Conservation (phyloP, 2,888 invertebrate genomes). For the Miltochrista miniata region DNA sequence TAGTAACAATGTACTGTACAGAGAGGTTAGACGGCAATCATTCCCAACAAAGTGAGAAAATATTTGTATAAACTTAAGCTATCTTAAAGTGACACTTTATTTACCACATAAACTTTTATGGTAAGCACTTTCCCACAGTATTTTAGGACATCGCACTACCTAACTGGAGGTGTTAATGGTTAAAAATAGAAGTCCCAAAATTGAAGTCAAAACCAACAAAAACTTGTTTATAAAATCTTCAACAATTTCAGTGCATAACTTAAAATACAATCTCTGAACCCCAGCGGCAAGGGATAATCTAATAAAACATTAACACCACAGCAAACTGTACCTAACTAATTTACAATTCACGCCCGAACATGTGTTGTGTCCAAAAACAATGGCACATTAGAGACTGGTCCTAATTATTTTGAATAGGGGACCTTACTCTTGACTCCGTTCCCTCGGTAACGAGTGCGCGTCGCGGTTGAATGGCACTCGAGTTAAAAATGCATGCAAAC, state of each 20-base stretch:
- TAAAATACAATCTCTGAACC: neutral
- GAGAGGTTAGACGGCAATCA: too few species aligned
- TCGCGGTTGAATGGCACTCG: conserved; percentile 39
- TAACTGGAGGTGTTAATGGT: too few species aligned
- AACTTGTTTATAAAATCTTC: too few species aligned
- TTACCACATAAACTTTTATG: too few species aligned
- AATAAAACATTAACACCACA: neutral
- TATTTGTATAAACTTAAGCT: too few species aligned
- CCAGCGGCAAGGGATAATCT: neutral
- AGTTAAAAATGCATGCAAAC: conserved; percentile 59
- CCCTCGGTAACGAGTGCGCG: conserved; percentile 47
- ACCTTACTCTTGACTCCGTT: conserved; percentile 52
- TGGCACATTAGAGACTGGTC: conserved; percentile 24
- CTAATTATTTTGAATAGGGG: conserved; percentile 37
- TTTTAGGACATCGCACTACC: too few species aligned
- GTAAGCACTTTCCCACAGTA: too few species aligned
- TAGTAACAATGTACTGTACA: too few species aligned
- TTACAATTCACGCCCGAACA: neutral
- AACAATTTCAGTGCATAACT: neutral
- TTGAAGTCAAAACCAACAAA: too few species aligned
- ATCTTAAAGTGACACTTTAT: too few species aligned
- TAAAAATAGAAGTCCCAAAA: too few species aligned
- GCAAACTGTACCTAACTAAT: neutral
- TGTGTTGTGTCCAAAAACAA: conserved; percentile 8
- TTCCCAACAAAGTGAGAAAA: too few species aligned